Base-by-base conservation (phyloP, 2,113 vertebrate species). In the Chloebia gouldiae region DNA sequence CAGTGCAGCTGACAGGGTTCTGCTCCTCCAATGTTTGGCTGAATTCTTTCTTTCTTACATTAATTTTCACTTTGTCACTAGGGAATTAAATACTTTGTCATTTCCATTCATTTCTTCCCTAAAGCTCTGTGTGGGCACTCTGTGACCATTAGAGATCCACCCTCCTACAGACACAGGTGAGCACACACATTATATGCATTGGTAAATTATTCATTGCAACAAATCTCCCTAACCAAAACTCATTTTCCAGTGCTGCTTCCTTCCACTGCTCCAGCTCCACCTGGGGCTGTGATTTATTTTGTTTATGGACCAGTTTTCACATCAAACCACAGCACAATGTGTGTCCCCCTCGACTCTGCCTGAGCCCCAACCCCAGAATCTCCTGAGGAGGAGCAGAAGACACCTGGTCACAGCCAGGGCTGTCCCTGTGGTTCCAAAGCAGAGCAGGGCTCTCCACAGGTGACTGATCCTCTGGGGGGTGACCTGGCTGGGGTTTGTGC, bases 191-290 rank as follows among this genome's bases (percentile, higher is more conserved):
- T 37, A 42, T 3, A 49, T 1, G 23, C 23, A 16, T 0, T 18
- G 39, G 39, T 9, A 39, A 7, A 42, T 11, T 8, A 37, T 53
- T 91, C 40, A 64, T 94, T 88, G 88, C 72, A 70, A 66, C 84
- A 77, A 49, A 84, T 94, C 86, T 59, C 91, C 91, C 79, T 60
- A 73, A 60, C 37, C 50, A 61, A 71, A 66, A 86, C 66, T 92
- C 76, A 20, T 92, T 86, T 81, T 40, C 88, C 68, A 88, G 63
- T 11, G 63, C 86, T 59, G 61, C 49, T 80, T 79, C 33, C 50
- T 75, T 49, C 70, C 88, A 39, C 71, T 69, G 79, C 63, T 76
- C 83, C 76, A 68, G 20, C 83, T 64, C 92, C 94, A 92, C 40
- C 71, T 65, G 80, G 60, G 72, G 49, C 69, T 78, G 44, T 2